Percentiles rank a stretch among this genome's conserved stretches.
phyloP scores from a whole-genome alignment of 2,113 vertebrate species.

The Mus spicilegus region DNA sequence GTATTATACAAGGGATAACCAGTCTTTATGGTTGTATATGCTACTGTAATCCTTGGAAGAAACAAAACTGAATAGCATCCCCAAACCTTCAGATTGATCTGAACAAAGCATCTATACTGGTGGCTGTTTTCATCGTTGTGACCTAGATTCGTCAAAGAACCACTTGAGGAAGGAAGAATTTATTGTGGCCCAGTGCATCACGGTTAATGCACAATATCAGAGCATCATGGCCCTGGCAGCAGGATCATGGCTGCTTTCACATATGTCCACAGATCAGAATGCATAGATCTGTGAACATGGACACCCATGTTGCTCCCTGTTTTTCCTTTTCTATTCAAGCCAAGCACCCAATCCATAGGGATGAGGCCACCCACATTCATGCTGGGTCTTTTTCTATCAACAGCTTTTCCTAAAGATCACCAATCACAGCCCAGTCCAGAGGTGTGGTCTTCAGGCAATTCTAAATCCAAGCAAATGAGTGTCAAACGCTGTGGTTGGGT shows the following conservation, averaged over 20 bases:
- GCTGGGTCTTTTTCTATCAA: background rate
- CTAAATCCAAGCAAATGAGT: background rate
- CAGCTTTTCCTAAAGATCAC: background rate
- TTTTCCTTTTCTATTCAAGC: background rate
- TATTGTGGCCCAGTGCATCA: background rate
- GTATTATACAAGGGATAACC: background rate
- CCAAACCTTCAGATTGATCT: background rate
- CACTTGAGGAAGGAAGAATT: background rate
- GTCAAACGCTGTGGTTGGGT: background rate
- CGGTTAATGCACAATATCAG: background rate
- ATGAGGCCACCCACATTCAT: background rate
- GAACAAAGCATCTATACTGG: background rate
- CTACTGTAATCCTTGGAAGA: background rate
- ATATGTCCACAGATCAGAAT: background rate
- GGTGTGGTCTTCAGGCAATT: too few species aligned
- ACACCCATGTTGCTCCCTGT: background rate
- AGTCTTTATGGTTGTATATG: background rate
- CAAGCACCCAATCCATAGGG: too few species aligned
- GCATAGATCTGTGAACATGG: background rate
- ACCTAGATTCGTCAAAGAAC: background rate
- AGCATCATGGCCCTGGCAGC: background rate
- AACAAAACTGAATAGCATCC: background rate
- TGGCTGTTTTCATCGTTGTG: background rate
- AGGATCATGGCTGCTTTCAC: background rate
- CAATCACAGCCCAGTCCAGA: background rate